These are phyloP conservation scores for Delphinapterus leucas DNA, from an alignment of 2,113 vertebrate species.

Conservation along the genomic window DNA sequence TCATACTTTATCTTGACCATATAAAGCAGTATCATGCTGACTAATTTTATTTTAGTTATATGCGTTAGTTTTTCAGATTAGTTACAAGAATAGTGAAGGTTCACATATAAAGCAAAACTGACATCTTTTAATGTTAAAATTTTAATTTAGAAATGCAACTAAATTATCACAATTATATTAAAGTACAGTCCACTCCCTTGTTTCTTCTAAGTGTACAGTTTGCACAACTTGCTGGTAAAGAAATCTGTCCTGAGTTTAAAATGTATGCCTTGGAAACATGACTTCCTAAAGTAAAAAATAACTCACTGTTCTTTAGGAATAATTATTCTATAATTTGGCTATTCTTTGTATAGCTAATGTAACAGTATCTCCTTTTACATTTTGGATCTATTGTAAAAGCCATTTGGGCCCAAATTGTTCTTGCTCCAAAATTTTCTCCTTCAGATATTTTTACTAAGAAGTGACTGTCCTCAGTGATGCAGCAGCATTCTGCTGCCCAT, in stretches of 20 bases:
- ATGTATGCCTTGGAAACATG: neutral
- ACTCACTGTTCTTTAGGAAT: neutral
- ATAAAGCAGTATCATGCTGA: neutral
- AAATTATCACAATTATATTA: constrained; percentile 32
- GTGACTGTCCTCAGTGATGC: neutral
- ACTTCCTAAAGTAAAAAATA: constrained; percentile 52
- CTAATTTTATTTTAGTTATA: constrained; percentile 37
- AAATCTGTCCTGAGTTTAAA: constrained; percentile 29
- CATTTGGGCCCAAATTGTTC: constrained; percentile 43
- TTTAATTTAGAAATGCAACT: constrained; percentile 51
- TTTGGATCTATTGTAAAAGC: constrained; percentile 50
- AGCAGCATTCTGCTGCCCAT: neutral
- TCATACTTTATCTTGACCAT: constrained; percentile 33
- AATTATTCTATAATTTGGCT: constrained; percentile 33
- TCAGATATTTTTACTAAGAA: neutral
- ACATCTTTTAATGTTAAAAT: constrained; percentile 36
- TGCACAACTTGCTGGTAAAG: constrained; percentile 25
- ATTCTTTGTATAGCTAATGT: neutral
- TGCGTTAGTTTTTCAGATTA: constrained; percentile 44
- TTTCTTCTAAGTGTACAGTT: constrained; percentile 2
- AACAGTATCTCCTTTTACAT: constrained; percentile 47
- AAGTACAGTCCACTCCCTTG: neutral
- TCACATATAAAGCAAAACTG: constrained; percentile 40
- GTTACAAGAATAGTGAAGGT: constrained; percentile 40
- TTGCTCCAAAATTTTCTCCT: constrained; percentile 60